Base-by-base conservation (phyloP, 2,888 invertebrate genomes). In the Xestia xanthographa region DNA sequence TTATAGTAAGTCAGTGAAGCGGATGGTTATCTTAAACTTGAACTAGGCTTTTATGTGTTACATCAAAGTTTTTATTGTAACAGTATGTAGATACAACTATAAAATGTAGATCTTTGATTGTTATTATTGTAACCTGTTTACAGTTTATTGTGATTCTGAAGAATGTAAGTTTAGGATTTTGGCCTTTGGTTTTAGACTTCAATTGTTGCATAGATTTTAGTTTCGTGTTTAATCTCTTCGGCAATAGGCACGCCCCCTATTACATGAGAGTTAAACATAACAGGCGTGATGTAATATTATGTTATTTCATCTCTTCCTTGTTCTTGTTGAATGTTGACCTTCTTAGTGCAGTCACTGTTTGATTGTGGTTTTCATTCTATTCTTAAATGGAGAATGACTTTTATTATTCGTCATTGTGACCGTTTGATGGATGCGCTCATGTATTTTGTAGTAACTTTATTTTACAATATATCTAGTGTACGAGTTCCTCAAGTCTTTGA, bases 1-100 rank as follows among this genome's bases (percentile, higher is more conserved):
- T 72, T 80, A 60, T 80, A 72, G 80, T 69, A 14, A 68, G 67
- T 12, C 60, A 72, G 67, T 75, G 45, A 70, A 58, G 67, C 66
- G 38, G 45, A 50, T 65, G n/a, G 48, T 56, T 77, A 71, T 77
- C 63, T 72, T 50, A n/a, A 58, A 72, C 72, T 43, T 66, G 17
- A 34, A 58, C 41, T 50, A 48, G 22, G 34, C 41, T 77, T 58
- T 34, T 43, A 71, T 20, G 26, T 72, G 48, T 58, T 50, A 34
- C 20, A 65, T 20, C 11, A 45, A 26, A 34, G 48, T n/a, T 34
- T 66, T 66, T 2, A 29, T 34, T 11, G 17, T 43, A 58, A 58
- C 29, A 3, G 26, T 56, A 56, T 12, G 17, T 43, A 8, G 41
- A 41, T 41, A 1, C 17, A 58, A 17, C 34, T 45, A 12, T n/a